Evolutionary conservation across 2,888 invertebrate species (phyloP), one percentile per base, ranked within the genome.

Genomic region (Cephonodes hylas): DNA sequence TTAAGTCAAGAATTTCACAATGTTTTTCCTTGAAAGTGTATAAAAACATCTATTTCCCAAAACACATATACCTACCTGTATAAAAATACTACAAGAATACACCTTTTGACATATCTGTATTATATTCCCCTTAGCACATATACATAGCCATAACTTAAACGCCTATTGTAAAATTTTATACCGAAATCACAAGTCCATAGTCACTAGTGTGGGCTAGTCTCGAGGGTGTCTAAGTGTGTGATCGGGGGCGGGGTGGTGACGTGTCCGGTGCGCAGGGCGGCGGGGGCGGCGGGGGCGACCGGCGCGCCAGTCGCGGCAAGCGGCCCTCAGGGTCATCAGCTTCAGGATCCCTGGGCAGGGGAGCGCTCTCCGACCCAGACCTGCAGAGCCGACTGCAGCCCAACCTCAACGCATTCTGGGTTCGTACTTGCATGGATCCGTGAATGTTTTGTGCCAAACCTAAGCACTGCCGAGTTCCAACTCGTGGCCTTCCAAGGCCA

Each of bases 331-430:
- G 71, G 63, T 78, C 79, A 56, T 84, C 84, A 4, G 74, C 79
- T 3, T 81, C 84, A 48, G 79, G 80, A 45, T 81, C 86, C 59
- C 81, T 91, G 66, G 86, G 83, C 72, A 83, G 92, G 58, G 91
- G 86, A 61, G 89, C 91, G 53, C 86, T 84, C 74, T 89, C 91
- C 67, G 91, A 91, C 74, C 88, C 91, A 0, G 91, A 92, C 73
- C 80, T 91, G 31, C 90, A 85, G 80, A 77, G 83, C 78, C 77
- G 88, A 15, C 82, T 89, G 68, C 88, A 87, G 79, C 83, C 85
- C 8, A 83, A 81, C 73, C 82, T 90, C 79, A 83, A 80, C 64
- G 85, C 83, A 23, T 90, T 80, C 79, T 92, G 91, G 91, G 91
- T 91, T 80, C 84, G 91, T 88, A 85, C 62, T 34, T 58, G 42